Evolutionary conservation across 2,797 vertebrate genomes (phyloP).

Genomic region (Sylvilagus floridanus): DNA sequence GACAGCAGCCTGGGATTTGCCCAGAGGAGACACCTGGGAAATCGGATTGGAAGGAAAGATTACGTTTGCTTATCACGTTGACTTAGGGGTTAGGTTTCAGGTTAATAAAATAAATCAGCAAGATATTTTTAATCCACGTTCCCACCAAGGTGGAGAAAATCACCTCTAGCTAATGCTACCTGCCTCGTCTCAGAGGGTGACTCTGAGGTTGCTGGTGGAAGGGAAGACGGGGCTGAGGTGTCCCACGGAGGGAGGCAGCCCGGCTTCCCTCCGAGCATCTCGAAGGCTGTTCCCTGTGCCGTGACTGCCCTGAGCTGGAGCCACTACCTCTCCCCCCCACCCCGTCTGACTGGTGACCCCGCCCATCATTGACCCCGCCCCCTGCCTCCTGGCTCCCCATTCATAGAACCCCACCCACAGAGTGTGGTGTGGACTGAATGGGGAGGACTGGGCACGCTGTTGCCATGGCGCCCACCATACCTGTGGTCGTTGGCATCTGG

Average conservation of each 20-base stretch:
- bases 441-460: too few species aligned
- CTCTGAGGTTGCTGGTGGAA: background rate
- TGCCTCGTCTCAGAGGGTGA: background rate
- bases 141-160: background rate
- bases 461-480: background rate
- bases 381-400: background rate
- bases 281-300: background rate
- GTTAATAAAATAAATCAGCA: background rate
- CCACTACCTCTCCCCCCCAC: background rate
- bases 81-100: background rate
- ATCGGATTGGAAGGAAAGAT: background rate
- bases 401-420: background rate
- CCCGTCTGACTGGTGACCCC: background rate
- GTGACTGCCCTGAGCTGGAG: rapidly evolving
- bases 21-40: background rate
- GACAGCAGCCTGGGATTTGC: background rate
- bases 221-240: background rate
- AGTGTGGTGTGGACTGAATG: background rate
- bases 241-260: background rate
- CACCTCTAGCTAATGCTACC: background rate
- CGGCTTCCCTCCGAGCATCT: background rate
- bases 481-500: rapidly evolving
- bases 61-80: background rate
- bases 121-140: background rate
- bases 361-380: background rate